phyloP scores from a whole-genome alignment of 2,113 vertebrate species.

The Pseudopodoces humilis region DNA sequence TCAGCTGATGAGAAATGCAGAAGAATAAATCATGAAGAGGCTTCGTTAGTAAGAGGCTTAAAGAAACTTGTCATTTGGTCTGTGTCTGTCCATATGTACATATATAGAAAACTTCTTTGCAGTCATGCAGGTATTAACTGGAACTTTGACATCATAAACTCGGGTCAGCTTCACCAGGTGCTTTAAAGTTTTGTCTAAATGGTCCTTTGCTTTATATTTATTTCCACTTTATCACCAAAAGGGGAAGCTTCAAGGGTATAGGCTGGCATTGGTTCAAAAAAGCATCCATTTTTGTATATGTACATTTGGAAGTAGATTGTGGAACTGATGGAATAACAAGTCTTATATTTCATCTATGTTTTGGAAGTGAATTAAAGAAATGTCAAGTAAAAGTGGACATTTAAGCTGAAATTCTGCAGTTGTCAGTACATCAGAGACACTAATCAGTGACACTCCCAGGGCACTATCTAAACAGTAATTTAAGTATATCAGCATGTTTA shows the following conservation, averaged over 20 bases:
- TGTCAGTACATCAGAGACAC: not conserved
- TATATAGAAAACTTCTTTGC: not conserved
- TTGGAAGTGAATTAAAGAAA: not conserved
- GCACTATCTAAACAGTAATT: not conserved
- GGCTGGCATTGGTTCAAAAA: not conserved
- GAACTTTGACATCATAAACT: not conserved
- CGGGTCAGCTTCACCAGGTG: not conserved
- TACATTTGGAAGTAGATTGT: not conserved
- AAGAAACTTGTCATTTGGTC: not conserved
- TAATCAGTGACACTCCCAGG: not conserved
- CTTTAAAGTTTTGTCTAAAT: not conserved
- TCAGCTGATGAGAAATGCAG: not conserved
- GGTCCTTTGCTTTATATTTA: not conserved
- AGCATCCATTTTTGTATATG: not conserved
- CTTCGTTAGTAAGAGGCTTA: not conserved
- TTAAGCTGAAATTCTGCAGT: not conserved
- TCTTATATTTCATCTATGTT: not conserved
- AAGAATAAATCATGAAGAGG: not conserved
- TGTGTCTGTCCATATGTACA: not conserved
- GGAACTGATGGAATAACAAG: not conserved
- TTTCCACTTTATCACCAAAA: not conserved
- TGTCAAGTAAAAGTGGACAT: not conserved
- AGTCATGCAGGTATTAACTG: not conserved
- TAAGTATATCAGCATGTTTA: not conserved
- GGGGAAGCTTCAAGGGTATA: not conserved